These are phyloP conservation scores for Meriones unguiculatus DNA, from an alignment of 2,113 vertebrate genomes.

Conservation along the genomic window DNA sequence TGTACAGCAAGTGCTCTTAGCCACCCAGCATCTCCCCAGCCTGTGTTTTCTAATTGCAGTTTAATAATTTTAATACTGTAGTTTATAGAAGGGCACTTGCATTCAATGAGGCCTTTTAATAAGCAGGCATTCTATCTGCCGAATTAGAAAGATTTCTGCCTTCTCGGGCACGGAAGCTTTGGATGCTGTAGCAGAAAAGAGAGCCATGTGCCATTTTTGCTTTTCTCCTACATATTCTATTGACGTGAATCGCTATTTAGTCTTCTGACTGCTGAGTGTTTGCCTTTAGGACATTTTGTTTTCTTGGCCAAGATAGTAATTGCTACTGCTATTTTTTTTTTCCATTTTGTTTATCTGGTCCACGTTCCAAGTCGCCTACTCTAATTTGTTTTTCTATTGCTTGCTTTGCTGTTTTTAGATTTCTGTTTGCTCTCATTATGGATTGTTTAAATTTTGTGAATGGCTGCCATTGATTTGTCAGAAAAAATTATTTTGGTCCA, in stretches of 20 bases:
- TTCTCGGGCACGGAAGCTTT: not conserved
- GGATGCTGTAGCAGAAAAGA: not conserved
- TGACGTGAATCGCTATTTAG: not conserved
- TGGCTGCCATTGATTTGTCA: conserved; percentile 40
- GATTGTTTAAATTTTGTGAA: conserved; percentile 26
- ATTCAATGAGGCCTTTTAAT: conserved; percentile 7
- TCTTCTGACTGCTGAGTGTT: conserved; percentile 46
- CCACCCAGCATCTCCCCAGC: not conserved
- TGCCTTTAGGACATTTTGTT: conserved; percentile 30
- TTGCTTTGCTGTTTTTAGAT: conserved; percentile 10
- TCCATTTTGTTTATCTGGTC: conserved; percentile 44
- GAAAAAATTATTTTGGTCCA: conserved; percentile 30
- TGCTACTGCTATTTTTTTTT: not conserved
- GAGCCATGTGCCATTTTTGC: not conserved
- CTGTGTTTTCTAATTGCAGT: not conserved
- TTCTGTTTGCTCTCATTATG: conserved; percentile 33
- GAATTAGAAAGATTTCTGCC: conserved; percentile 8
- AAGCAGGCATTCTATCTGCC: not conserved
- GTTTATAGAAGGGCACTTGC: not conserved
- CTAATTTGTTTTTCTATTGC: conserved; percentile 35
- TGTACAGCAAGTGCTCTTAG: not conserved
- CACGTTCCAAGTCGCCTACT: not conserved
- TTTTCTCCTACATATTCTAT: conserved; percentile 24
- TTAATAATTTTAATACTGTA: conserved; percentile 3
- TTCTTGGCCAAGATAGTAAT: conserved; percentile 53